Base-by-base conservation (phyloP, 2,113 vertebrate species). In the Rhinoptilus africanus region DNA sequence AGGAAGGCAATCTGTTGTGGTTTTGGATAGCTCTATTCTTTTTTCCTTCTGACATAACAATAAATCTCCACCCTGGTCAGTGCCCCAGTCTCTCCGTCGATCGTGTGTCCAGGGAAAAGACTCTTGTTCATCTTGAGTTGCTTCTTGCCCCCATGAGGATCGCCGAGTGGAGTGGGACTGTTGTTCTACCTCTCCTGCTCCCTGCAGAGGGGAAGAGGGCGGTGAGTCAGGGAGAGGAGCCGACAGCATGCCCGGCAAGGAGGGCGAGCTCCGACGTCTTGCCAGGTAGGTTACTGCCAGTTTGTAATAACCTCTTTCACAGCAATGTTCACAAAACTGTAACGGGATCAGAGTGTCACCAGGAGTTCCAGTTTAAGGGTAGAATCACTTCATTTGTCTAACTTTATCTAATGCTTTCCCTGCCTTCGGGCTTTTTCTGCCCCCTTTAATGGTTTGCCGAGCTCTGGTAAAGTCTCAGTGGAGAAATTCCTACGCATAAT, bases 151-250 rank as follows among this genome's bases (percentile, higher is more conserved):
- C 41, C 26, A 48, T 71, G 20, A 21, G 1, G 13, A 91, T 24
- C 13, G 3, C 12, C 28, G 15, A 3, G 22, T 23, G 23, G 21
- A 4, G 3, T 57, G 12, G 39, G 30, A 15, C 43, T 43, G 8
- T 21, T 23, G 12, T 50, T 81, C 63, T 17, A 18, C 26, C 69
- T 75, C 63, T 69, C 14, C 45, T 41, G 14, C 51, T 63, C 32
- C 17, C 27, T 50, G 41, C 9, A 62, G 72, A 91, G 64, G 32
- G 18, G 32, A 76, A 47, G n/a, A 23, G 50, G 23, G 23, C 32
- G 5, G 20, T 8, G 5, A 37, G 24, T 9, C 0, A 0, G 15
- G 28, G 48, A 20, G 37, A 71, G 12, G 41, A 57, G 19, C 1
- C 34, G 45, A 37, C 12, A 45, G 5, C 19, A 66, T 8, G 9